A percentile compares a stretch with the other conserved stretches of the same genome.
phyloP scores from a whole-genome alignment of 2,888 invertebrate genomes.

The Desoria tigrina region DNA sequence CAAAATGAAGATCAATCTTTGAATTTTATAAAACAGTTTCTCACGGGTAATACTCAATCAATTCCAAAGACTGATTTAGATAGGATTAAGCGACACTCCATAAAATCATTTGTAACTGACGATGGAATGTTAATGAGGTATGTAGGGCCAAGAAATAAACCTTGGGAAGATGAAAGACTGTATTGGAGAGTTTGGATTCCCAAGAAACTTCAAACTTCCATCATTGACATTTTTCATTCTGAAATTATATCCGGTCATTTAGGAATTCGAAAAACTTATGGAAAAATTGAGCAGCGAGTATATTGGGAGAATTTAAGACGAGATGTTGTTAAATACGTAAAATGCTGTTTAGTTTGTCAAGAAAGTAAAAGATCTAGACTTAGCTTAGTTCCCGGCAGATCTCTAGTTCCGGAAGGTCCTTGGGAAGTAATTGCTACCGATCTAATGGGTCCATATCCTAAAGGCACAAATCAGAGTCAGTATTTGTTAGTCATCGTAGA shows the following conservation, averaged over 20 bases:
- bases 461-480: constrained; percentile 13
- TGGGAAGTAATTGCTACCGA: constrained; percentile 29
- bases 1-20: constrained; percentile 29
- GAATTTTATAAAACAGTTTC: constrained; percentile 15
- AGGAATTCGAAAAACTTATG: constrained; percentile 37
- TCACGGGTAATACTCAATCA: not conserved
- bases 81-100: constrained; percentile 1
- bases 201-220: not conserved
- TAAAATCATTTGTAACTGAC: not conserved
- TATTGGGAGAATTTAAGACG: constrained; percentile 34
- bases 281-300: constrained; percentile 28
- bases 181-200: constrained; percentile 40
- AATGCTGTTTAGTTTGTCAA: constrained; percentile 32
- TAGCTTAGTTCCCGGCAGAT: constrained; percentile 6
- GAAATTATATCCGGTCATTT: constrained; percentile 28
- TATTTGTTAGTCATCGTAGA: constrained; percentile 29
- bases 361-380: constrained; percentile 20
- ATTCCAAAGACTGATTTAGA: not conserved
- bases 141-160: constrained; percentile 25
- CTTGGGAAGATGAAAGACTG: constrained; percentile 31
- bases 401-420: constrained; percentile 12
- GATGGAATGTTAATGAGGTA: constrained; percentile 28
- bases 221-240: constrained; percentile 29
- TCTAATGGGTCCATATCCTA: constrained; percentile 42
- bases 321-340: constrained; percentile 29